phyloP scores from a whole-genome alignment of 2,797 vertebrate species.

The Pangasius mekongensis region DNA sequence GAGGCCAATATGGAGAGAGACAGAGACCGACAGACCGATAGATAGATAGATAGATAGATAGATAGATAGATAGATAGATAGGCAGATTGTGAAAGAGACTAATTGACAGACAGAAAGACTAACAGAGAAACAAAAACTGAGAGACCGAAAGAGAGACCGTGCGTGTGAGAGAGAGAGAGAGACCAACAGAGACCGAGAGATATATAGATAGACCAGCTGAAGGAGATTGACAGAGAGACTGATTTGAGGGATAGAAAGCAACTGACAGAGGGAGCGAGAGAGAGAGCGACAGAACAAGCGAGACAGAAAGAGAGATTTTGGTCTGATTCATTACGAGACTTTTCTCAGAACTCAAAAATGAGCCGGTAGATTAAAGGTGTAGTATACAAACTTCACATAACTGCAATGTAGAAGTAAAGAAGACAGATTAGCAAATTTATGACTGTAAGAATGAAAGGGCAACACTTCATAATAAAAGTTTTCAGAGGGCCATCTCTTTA shows the following conservation, averaged over 20 bases:
- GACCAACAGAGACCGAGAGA: not conserved
- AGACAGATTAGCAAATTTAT: not conserved
- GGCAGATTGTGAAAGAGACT: not conserved
- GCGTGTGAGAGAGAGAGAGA: not conserved
- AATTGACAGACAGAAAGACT: too few species aligned
- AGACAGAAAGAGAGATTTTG: not conserved
- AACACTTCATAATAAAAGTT: constrained; percentile 32
- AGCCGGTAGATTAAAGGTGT: not conserved
- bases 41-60: not conserved
- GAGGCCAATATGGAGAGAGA: not conserved
- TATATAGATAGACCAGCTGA: not conserved
- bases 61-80: not conserved
- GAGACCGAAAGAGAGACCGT: not conserved
- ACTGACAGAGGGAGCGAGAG: not conserved
- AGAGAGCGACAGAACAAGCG: too few species aligned
- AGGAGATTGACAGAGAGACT: not conserved
- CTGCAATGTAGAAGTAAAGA: not conserved
- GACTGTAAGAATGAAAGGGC: not conserved
- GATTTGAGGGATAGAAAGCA: not conserved
- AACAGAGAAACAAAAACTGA: not conserved
- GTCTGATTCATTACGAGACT: not conserved
- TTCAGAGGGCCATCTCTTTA: too few species aligned
- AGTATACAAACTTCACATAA: not conserved
- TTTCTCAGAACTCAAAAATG: not conserved
- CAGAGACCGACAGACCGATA: not conserved